Evolutionary conservation across 2,113 vertebrate genomes (phyloP).

Genomic region (Sterrhoptilus dennistouni): DNA sequence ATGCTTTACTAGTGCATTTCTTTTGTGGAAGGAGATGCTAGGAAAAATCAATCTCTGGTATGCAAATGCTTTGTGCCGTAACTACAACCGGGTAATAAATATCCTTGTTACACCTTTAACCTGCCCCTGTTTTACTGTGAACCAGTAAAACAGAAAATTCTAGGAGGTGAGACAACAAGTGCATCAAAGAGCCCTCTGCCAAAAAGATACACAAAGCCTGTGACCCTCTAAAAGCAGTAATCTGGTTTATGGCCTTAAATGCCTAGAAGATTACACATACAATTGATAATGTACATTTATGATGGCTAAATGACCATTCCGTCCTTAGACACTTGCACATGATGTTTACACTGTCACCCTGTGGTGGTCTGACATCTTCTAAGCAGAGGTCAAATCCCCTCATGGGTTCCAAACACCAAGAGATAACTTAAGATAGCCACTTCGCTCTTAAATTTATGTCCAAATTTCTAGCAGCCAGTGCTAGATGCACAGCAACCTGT

Average conservation of each 20-base stretch:
- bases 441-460: background rate
- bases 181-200: background rate
- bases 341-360: background rate
- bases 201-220: background rate
- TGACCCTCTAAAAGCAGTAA: background rate
- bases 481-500: background rate
- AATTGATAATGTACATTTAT: background rate
- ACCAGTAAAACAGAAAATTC: background rate
- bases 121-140: background rate
- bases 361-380: background rate
- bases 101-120: background rate
- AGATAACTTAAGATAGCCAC: background rate
- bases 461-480: background rate
- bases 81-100: background rate
- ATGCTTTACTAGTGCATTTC: background rate
- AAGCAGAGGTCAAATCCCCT: background rate
- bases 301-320: background rate
- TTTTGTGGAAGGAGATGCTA: background rate
- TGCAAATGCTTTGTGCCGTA: background rate
- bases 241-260: background rate
- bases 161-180: background rate
- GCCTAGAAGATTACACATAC: background rate
- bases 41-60: background rate
- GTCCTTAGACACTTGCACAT: background rate
- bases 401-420: background rate